Conservation (phyloP, 2,113 vertebrate genomes). For the Origma solitaria region DNA sequence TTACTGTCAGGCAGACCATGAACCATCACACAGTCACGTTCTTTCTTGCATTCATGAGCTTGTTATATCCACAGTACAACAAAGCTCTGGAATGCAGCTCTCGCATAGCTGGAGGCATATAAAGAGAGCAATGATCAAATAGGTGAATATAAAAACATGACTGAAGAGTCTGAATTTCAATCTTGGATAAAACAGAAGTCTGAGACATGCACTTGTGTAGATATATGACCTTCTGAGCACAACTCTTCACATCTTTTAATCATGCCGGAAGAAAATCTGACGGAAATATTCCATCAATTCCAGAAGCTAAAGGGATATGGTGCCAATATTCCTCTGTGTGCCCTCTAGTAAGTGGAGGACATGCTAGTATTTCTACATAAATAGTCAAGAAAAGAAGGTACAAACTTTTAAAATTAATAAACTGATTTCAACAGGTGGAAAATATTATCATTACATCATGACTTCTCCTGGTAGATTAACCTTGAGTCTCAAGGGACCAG, state of each 20-base stretch:
- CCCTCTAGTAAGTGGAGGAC: background rate
- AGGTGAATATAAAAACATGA: background rate
- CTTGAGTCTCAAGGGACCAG: background rate
- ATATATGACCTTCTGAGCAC: background rate
- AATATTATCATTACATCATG: background rate
- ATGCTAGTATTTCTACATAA: background rate
- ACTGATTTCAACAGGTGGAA: background rate
- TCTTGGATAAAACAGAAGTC: background rate
- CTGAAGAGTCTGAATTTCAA: background rate
- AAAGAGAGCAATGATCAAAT: background rate
- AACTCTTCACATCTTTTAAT: background rate
- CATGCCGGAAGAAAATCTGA: background rate
- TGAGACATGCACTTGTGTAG: background rate
- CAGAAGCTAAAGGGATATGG: background rate
- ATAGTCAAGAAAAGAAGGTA: background rate
- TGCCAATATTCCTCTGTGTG: background rate
- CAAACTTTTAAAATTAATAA: background rate
- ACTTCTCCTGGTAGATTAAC: background rate
- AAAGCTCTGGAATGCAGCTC: background rate
- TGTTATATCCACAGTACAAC: background rate
- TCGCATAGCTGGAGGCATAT: accelerated
- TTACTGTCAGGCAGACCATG: background rate
- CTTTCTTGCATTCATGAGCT: background rate
- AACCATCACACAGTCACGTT: background rate
- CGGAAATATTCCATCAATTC: background rate